Evolutionary conservation across 2,113 vertebrate species (phyloP), one percentile per base, ranked within the genome.

Genomic region (Procavia capensis): DNA sequence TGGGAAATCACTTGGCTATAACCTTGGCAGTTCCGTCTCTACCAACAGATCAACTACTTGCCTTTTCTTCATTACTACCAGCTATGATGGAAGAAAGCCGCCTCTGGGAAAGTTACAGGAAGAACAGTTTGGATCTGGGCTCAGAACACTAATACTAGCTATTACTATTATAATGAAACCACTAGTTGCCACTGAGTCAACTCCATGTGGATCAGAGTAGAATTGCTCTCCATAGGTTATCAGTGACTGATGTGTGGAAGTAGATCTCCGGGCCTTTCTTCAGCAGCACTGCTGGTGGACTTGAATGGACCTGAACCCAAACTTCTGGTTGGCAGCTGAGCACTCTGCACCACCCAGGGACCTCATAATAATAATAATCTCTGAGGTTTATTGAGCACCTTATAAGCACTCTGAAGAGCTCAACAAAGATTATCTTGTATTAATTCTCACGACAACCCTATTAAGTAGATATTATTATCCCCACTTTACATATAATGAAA

Each of bases 1-100:
- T 19, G 78, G 93, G 74, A 59, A 41, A 89, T 66, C 34, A 31
- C 94, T 86, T 10, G 13, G 34, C 70, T 29, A 24, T 74, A 57
- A 88, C 45, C 72, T 81, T 66, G 90, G 83, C 85, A 19, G 57
- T 34, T 94, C 82, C 83, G 22, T 66, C 66, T 86, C 61, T 50
- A 76, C 39, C 29, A 54, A 93, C 59, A 79, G 5, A 8, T 19
- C 29, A 47, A 17, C 70, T 50, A 61, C 43, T 34, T 79, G 29
- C 87, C 88, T 85, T 31, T 3, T 80, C 85, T 83, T 72, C 79
- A 41, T 45, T 24, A 17, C 29, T 63, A 43, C 64, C 41, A 50
- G 66, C 29, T 75, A 45, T 47, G 13, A 41, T 29, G 59, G 59
- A 68, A 92, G 76, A 81, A 47, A 79, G n/a, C 39, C 70, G 25